Base-by-base conservation (phyloP, 1,140 invertebrate species). In the Olivierus martensii region DNA sequence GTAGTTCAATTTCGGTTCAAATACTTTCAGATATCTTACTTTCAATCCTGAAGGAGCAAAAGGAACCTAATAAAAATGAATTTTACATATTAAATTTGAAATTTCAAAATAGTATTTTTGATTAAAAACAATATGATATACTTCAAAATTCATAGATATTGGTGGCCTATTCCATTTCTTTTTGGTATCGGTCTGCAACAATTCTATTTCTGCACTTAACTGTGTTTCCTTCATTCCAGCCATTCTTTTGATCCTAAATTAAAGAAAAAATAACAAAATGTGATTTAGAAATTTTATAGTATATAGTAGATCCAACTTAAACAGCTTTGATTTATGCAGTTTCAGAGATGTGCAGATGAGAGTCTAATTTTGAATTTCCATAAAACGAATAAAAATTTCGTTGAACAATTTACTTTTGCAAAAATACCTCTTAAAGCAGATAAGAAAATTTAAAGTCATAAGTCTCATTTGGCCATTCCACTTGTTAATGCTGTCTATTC, bases 61-160 rank as follows among this genome's bases (percentile, higher is more conserved):
- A 36, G 82, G 83, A 51, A 84, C 81, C 80, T 82, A 65, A 28
- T 70, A 68, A 49, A 11, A 42, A n/a, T n/a, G n/a, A n/a, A n/a
- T n/a, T n/a, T n/a, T n/a, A n/a, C n/a, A n/a, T n/a, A 61, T 37
- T 3, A 49, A 41, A 11, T 19, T 19, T 54, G 5, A 15, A 51
- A 22, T 4, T 36, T 19, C 28, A 51, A 35, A 9, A 53, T 17
- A 53, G 9, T 12, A 52, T 36, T 35, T n/a, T n/a, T n/a, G n/a
- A n/a, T n/a, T n/a, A n/a, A n/a, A 51, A 34, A 52, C n/a, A 53
- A 49, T 52, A 42, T 46, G 34, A 18, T 9, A 28, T 65, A 98
- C 93, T 74, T 99, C 95, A 71, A 99, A 99, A 71, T 96, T 98
- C 96, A 99, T 99, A 0, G 95, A 99, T 63, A 99, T 99, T n/a